Conservation (phyloP, 2,888 invertebrate genomes). For the Tipula lateralis region DNA sequence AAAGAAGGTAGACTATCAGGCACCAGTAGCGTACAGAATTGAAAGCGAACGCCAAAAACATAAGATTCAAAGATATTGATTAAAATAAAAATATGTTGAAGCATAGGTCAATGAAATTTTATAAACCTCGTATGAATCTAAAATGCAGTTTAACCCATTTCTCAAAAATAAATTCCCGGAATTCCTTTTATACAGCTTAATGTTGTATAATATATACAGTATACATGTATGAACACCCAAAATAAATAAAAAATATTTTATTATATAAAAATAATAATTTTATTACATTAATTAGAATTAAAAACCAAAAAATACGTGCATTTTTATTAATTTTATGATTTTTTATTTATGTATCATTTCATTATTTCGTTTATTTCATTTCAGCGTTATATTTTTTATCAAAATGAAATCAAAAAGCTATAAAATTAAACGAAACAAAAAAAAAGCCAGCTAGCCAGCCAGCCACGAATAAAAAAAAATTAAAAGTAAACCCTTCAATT, state of each 20-base stretch:
- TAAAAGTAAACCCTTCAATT: background rate
- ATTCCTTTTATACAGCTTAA: background rate
- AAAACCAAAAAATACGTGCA: background rate
- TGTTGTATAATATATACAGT: background rate
- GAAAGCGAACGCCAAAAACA: no score
- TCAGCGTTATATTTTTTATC: background rate
- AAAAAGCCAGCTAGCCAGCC: background rate
- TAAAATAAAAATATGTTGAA: background rate
- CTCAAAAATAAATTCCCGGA: background rate
- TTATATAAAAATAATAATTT: background rate
- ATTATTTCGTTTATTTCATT: background rate
- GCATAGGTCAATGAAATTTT: background rate
- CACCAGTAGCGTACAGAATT: no score
- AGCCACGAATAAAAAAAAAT: background rate
- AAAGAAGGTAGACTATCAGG: no score
- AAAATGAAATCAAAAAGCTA: background rate
- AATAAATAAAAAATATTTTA: background rate
- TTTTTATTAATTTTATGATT: conserved; percentile 4
- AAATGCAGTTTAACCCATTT: no score
- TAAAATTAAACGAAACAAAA: background rate
- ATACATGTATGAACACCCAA: background rate
- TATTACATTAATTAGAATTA: background rate
- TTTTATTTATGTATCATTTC: background rate
- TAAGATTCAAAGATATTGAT: background rate
- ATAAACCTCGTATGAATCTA: background rate